Evolutionary conservation across 2,113 vertebrate genomes (phyloP), one percentile per base, ranked within the genome.

Genomic region (Cyprinodon variegatus): DNA sequence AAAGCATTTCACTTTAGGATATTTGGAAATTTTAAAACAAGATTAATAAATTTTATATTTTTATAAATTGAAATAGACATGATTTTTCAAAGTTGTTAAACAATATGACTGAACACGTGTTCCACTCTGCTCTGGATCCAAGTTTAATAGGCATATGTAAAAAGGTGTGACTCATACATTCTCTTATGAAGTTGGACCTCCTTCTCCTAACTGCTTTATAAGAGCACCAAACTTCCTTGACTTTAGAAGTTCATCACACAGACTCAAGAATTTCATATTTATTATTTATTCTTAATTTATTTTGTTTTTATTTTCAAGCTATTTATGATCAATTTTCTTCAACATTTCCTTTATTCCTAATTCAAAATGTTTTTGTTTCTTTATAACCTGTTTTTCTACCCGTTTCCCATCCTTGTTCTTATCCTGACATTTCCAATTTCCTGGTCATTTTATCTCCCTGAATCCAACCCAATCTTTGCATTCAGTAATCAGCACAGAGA

Each of bases 401-500:
- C 81, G 29, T 69, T 57, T 41, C 53, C 36, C 43, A 7, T 53
- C 50, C 59, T 90, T 40, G 65, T 91, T 65, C 48, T 88, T 1
- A 60, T 89, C 40, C 66, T 91, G 62, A 43, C 74, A 1, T 76
- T 92, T 43, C 85, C 80, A 4, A 65, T 79, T 68, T 84, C 74
- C 14, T 38, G 71, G 4, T 83, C 90, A 0, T 89, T 94, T 74
- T 91, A 92, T 76, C 76, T 94, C 61, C 48, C 89, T 65, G 91
- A 91, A 61, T 91, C 92, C 74, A 93, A 86, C 62, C 93, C 94
- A 7, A 74, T 94, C 20, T 60, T 93, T 46, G 77, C 77, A 13
- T 92, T 94, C 40, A 40, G 71, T n/a, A 89, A 48, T 64, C 88
- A 91, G 64, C 91, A 91, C 73, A 88, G 92, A 83, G 88, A 94